Base-by-base conservation (phyloP, 23 tunicate species). In the Styela clava region DNA sequence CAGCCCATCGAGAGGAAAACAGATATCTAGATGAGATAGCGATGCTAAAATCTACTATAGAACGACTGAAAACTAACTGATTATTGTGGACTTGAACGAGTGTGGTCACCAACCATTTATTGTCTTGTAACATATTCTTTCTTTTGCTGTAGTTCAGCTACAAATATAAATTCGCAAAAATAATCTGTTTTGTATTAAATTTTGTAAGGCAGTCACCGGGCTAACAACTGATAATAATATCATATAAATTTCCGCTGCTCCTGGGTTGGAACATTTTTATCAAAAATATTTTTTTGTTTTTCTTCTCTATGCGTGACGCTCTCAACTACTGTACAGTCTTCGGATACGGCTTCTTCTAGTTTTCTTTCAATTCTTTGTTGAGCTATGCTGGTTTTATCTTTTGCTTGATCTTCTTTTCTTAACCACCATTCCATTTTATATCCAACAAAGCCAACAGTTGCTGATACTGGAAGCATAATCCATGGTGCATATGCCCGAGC, bases 401-500 rank as follows among this genome's bases (percentile, higher is more conserved):
- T 79, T 30, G 97, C 97, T 78, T 91, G 97, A 64, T 91, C 97
- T 31, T 79, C 82, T 74, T 76, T 69, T 25, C 84, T 85, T 37
- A 86, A 2, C 89, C 89, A 91, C 97, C 97, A 91, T 78, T 91
- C 97, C 56, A 86, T 73, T 44, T 82, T 70, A 34, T 91, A 91
- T 52, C 97, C 97, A 81, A 91, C 61, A 78, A 73, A 78, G 3
- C 97, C 97, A 12, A 86, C 63, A 1, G 97, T 78, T 62, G 62
- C 78, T 62, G 87, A 86, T 24, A 72, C 84, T 31, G 97, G 97
- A 12, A 91, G 73, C 77, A 91, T 63, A 2, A 91, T 34, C 64
- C 88, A 85, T 24, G 97, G 97, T 19, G 97, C 97, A 82, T 91
- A 91, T 61, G 90, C 69, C 70, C 97, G 82, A 2, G 70, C 65